These are phyloP conservation scores for Dipodomys ordii DNA, from an alignment of 2,113 vertebrate species.

Conservation along the genomic window DNA sequence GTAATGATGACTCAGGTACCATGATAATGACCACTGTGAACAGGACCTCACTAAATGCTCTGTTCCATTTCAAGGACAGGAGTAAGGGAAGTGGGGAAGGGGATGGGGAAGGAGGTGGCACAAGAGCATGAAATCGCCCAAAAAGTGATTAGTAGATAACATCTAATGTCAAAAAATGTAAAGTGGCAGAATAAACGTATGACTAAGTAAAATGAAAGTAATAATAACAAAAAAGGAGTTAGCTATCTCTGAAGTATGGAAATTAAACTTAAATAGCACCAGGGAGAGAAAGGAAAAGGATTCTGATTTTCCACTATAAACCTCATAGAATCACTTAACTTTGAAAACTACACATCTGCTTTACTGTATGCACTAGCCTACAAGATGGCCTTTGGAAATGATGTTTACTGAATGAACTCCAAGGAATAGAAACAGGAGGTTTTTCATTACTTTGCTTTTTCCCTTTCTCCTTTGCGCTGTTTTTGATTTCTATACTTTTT, in stretches of 20 bases:
- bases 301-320: constrained; percentile 5
- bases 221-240: background rate
- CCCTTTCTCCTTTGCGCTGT: too few species aligned
- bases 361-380: background rate
- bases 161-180: constrained; percentile 6
- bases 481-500: too few species aligned
- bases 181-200: background rate
- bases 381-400: background rate
- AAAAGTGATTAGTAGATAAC: background rate
- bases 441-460: too few species aligned
- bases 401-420: too few species aligned
- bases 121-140: background rate
- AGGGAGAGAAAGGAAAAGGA: background rate
- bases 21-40: background rate
- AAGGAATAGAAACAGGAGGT: too few species aligned
- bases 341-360: background rate
- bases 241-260: background rate
- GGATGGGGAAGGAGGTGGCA: background rate
- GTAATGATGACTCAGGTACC: background rate
- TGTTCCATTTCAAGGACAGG: background rate
- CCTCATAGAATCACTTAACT: constrained; percentile 8
- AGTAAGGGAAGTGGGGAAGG: background rate
- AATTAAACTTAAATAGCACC: background rate
- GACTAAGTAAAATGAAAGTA: constrained; percentile 39
- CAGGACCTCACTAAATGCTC: background rate